Evolutionary conservation across 2,888 invertebrate species (phyloP).

Genomic region (Digitonthophagus gazella): DNA sequence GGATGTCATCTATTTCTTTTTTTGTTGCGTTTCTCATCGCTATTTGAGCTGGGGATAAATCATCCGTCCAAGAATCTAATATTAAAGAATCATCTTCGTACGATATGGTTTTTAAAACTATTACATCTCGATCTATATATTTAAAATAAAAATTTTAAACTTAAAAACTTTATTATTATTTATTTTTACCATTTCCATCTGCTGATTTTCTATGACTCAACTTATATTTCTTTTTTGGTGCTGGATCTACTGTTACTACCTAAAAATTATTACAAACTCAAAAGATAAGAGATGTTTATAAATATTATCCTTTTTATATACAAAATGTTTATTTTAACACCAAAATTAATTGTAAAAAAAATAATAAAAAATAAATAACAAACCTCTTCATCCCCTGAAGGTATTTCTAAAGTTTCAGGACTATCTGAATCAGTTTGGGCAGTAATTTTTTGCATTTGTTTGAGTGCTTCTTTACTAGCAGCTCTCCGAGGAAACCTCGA

Average conservation of each 20-base stretch:
- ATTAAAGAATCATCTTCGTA: conserved; percentile 52
- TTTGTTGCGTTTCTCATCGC: conserved; percentile 63
- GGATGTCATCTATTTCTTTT: conserved; percentile 66
- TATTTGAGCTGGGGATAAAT: conserved; percentile 64
- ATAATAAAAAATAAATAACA: conserved; percentile 11
- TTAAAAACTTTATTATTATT: not conserved
- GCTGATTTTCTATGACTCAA: conserved; percentile 45
- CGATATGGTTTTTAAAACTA: conserved; percentile 44
- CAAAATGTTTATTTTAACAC: too few relatives aligned
- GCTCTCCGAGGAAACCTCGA: conserved; percentile 42
- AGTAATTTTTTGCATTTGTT: conserved; percentile 46
- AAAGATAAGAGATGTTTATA: conserved; percentile 9
- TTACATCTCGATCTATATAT: conserved; percentile 44
- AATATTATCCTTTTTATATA: too few relatives aligned
- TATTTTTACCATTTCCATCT: conserved; percentile 42
- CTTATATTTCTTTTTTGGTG: conserved; percentile 48
- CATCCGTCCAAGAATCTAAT: conserved; percentile 72
- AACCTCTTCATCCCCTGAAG: conserved; percentile 46
- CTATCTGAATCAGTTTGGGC: conserved; percentile 49
- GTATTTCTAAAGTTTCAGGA: conserved; percentile 52
- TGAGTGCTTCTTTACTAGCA: conserved; percentile 49
- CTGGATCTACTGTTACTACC: conserved; percentile 39
- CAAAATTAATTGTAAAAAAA: conserved; percentile 6
- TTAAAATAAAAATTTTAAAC: not conserved
- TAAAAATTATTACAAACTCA: too few relatives aligned